Evolutionary conservation across 2,113 vertebrate species (phyloP), one percentile per base, ranked within the genome.

Genomic region (Pollimyrus isidori): DNA sequence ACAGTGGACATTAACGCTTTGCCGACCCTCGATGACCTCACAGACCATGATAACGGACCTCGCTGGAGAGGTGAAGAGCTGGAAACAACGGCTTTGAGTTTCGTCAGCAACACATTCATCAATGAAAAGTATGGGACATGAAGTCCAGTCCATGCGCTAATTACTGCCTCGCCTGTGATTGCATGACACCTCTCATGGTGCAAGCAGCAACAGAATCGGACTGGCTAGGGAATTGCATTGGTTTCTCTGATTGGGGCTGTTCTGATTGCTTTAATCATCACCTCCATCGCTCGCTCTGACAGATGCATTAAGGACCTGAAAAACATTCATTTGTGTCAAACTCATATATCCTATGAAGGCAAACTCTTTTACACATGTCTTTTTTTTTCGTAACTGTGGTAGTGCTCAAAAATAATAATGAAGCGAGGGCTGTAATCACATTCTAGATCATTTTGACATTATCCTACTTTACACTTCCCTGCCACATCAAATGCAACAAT

Each of bases 191-290:
- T 93, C 94, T 94, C 93, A 89, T 76, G 91, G 92, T 90, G 88
- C 87, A 39, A 53, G 92, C 89, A 73, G 93, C 93, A 94, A 94
- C 93, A 94, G 93, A 91, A 88, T 86, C 91, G 92, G 91, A 93
- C 91, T 90, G 91, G 90, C 92, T 50, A 92, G 94, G 92, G 93
- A 93, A 94, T 93, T 93, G 92, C 88, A 88, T 86, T 23, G 91
- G 88, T 90, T 86, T 83, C 87, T 92, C 90, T 90, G 87, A 80
- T 69, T 94, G 92, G 91, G 87, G 46, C 90, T 89, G 21, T 82
- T 86, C 93, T 95, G 94, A 95, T 95, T 94, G 94, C 92, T 91
- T 91, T 93, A 93, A 93, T 93, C 92, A 92, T 89, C 2, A 84
- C 89, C 86, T 88, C 89, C 90, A 90, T 92, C 92, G 91, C 91